Conservation (phyloP, 2,113 vertebrate species). For the Urocynchramus pylzowi region DNA sequence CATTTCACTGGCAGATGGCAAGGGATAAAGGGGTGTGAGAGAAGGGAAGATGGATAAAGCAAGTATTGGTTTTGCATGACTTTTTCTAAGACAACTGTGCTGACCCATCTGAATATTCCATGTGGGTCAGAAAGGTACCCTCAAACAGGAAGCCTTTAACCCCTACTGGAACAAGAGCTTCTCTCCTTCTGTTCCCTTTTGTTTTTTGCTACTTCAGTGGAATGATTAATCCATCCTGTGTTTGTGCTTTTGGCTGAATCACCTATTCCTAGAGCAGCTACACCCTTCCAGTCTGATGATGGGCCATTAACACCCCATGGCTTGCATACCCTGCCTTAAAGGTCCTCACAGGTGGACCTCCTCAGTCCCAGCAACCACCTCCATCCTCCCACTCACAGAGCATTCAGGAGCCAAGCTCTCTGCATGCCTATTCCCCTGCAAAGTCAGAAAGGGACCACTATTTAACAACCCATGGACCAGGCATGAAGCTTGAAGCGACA, state of each 20-base stretch:
- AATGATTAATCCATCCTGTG: not conserved
- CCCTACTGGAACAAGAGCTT: not conserved
- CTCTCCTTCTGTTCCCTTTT: not conserved
- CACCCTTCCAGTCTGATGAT: not conserved
- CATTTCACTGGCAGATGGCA: not conserved
- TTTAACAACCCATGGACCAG: not conserved
- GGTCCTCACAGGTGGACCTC: constrained; percentile 24
- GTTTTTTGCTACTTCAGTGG: not conserved
- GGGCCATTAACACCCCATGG: constrained; percentile 13
- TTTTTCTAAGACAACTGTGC: not conserved
- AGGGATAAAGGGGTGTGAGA: not conserved
- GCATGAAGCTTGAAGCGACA: not conserved
- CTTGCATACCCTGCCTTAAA: not conserved
- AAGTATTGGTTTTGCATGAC: not conserved
- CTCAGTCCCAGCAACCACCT: not conserved
- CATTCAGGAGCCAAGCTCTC: constrained; percentile 20
- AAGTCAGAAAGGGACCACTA: not conserved
- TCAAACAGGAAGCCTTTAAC: not conserved
- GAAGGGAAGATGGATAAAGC: not conserved
- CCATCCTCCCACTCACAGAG: not conserved
- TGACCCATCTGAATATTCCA: not conserved
- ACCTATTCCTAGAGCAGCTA: not conserved
- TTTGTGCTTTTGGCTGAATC: constrained; percentile 17
- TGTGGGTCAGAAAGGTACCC: not conserved
- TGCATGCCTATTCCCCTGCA: not conserved